phyloP scores from a whole-genome alignment of 2,888 invertebrate genomes.

The Hydrotaea diabolus region DNA sequence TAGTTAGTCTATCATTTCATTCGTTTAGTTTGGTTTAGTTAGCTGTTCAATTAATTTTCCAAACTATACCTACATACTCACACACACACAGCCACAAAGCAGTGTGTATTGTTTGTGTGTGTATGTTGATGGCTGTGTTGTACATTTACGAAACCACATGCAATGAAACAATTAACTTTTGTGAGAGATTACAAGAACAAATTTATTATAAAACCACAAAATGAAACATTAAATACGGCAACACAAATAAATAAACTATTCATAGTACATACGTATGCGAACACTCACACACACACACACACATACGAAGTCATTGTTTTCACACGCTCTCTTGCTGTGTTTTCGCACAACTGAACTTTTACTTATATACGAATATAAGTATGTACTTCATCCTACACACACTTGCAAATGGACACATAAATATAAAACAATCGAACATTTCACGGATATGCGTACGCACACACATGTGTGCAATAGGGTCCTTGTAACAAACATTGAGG shows the following conservation, averaged over 20 bases:
- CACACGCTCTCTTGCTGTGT: too few relatives aligned
- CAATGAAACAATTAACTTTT: constrained; percentile 63
- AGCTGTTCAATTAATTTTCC: constrained; percentile 32
- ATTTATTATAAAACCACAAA: constrained; percentile 62
- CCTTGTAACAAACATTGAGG: neutral
- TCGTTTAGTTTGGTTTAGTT: constrained; percentile 24
- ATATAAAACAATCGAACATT: neutral
- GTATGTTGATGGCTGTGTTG: neutral
- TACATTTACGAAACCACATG: constrained; percentile 49
- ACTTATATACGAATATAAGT: neutral
- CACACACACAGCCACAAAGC: neutral
- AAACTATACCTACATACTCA: neutral
- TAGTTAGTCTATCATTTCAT: constrained; percentile 45
- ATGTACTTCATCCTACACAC: neutral
- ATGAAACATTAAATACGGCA: constrained; percentile 42
- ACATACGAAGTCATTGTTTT: neutral
- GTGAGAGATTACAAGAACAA: constrained; percentile 53
- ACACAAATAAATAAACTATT: constrained; percentile 37
- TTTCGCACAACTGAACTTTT: neutral
- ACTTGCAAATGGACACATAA: neutral
- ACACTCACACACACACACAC: neutral
- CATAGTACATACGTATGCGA: too few relatives aligned
- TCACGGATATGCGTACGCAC: neutral
- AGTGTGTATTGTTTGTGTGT: constrained; percentile 3
- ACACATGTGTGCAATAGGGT: neutral